These are phyloP conservation scores for Sebastes taczanowskii DNA, from an alignment of 2,797 vertebrate species.

Conservation along the genomic window DNA sequence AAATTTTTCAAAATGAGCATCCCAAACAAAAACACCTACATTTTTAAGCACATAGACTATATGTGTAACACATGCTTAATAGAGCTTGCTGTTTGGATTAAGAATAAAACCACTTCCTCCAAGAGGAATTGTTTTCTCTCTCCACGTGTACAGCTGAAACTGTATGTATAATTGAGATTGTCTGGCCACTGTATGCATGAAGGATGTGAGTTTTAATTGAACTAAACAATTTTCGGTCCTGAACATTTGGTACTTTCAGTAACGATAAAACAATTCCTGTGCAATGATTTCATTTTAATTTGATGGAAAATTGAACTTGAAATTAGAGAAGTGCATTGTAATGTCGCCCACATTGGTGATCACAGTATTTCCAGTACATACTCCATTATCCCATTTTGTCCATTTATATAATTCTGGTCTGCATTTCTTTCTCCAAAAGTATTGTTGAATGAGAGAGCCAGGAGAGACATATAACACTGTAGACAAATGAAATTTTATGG, in stretches of 20 bases:
- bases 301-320: background rate
- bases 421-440: background rate
- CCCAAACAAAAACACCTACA: background rate
- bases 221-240: background rate
- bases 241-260: background rate
- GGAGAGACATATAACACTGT: background rate
- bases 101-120: background rate
- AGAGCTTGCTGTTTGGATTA: background rate
- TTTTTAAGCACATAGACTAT: background rate
- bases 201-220: background rate
- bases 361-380: background rate
- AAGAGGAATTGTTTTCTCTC: background rate
- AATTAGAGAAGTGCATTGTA: background rate
- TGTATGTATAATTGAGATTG: background rate
- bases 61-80: too few relatives aligned
- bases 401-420: background rate
- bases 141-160: background rate
- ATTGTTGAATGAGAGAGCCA: background rate
- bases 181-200: background rate
- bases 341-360: background rate
- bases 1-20: too few relatives aligned
- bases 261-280: background rate
- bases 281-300: background rate
- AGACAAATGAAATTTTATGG: conserved; percentile 19
- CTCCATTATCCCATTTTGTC: background rate